Conservation (phyloP, 2,797 vertebrate species). For the Brotula barbata region DNA sequence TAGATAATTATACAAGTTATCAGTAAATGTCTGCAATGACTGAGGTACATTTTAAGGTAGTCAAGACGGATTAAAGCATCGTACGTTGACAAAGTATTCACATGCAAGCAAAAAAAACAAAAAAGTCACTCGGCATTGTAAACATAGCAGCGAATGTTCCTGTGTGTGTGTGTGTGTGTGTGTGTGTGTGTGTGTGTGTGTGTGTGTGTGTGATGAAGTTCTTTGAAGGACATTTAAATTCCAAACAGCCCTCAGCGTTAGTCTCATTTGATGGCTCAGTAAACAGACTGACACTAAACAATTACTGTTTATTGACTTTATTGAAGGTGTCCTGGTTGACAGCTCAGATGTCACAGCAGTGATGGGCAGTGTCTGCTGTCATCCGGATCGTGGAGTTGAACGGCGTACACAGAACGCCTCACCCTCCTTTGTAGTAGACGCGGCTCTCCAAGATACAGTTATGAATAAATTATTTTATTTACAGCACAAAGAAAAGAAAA, state of each 20-base stretch:
- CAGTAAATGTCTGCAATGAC: too few species aligned
- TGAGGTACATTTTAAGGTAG: too few species aligned
- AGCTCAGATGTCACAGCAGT: constrained; percentile 28
- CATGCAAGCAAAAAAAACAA: too few species aligned
- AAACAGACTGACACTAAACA: constrained; percentile 54
- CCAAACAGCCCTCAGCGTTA: constrained; percentile 5
- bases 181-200: neutral
- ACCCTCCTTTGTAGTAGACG: too few species aligned
- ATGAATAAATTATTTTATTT: constrained; percentile 14
- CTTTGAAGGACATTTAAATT: constrained; percentile 43
- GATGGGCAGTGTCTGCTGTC: constrained; percentile 32
- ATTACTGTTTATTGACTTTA: constrained; percentile 59
- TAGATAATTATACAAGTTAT: too few species aligned
- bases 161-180: neutral
- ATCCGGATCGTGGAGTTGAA: constrained; percentile 5
- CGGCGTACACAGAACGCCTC: neutral
- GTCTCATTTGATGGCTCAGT: constrained; percentile 33
- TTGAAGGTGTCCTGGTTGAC: constrained; percentile 51
- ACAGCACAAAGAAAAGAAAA: constrained; percentile 17
- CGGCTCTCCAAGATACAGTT: constrained; percentile 15
- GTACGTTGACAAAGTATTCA: too few species aligned
- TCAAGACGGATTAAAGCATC: too few species aligned
- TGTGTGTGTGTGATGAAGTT: neutral
- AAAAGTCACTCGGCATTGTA: too few species aligned
- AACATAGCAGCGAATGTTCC: too few species aligned